phyloP scores from a whole-genome alignment of 2,113 vertebrate genomes.

The Synodontis membranacea region DNA sequence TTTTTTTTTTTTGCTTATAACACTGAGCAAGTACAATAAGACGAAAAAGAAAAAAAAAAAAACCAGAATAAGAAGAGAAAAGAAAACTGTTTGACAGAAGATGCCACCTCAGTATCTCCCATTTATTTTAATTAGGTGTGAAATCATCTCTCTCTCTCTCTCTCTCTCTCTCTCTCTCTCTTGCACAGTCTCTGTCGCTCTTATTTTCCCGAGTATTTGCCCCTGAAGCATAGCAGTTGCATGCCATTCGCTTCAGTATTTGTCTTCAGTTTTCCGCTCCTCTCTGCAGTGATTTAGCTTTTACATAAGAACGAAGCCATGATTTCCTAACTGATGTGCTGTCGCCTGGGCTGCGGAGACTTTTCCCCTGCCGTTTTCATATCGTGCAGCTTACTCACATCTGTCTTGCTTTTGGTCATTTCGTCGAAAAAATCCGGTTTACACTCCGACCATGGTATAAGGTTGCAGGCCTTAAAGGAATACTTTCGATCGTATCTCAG shows the following conservation, averaged over 20 bases:
- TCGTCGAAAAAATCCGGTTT: background rate
- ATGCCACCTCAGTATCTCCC: constrained; percentile 43
- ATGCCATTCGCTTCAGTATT: constrained; percentile 40
- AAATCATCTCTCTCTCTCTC: constrained; percentile 43
- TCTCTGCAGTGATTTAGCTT: constrained; percentile 35
- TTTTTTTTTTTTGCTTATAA: constrained; percentile 34
- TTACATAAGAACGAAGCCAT: constrained; percentile 35
- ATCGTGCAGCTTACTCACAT: background rate
- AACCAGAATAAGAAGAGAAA: too few species aligned
- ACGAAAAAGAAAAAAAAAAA: background rate
- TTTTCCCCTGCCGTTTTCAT: background rate
- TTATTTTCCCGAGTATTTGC: constrained; percentile 36
- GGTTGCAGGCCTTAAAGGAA: background rate
- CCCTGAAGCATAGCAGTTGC: constrained; percentile 40
- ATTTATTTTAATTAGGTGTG: constrained; percentile 51
- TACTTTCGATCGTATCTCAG: background rate
- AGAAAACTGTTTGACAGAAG: constrained; percentile 37
- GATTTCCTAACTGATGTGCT: constrained; percentile 6
- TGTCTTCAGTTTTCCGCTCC: constrained; percentile 28
- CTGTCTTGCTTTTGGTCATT: constrained; percentile 1
- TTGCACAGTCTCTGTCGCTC: constrained; percentile 7
- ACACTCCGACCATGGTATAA: background rate
- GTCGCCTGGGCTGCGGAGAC: background rate
- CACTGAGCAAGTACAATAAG: constrained; percentile 21
- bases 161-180: constrained; percentile 23